Evolutionary conservation across 2,113 vertebrate species (phyloP), one percentile per base, ranked within the genome.

Genomic region (Uria lomvia): DNA sequence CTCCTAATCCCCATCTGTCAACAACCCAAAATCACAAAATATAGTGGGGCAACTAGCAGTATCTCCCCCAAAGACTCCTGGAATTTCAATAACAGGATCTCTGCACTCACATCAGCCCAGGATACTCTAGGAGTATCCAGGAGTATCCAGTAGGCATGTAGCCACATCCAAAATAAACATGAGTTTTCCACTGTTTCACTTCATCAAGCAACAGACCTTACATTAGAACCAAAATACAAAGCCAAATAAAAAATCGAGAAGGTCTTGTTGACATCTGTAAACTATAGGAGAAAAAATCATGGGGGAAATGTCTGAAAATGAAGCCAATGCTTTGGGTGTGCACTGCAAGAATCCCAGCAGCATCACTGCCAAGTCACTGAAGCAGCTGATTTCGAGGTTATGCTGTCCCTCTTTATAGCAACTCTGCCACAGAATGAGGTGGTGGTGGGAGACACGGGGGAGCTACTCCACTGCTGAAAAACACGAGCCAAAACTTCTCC

Each of bases 201-300:
- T 80, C 43, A 70, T 68, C 15, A 62, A 80, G 24, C 12, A 82
- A 58, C 12, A 79, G 34, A 68, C 11, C 11, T 80, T n/a, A 43
- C 12, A 56, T n/a, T 34, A 63, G 34, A 83, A 50, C 29, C 86
- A 92, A 77, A 66, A 15, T 11, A n/a, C 22, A 84, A 63, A 68
- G 7, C 1, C 24, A 68, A 75, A 50, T 18, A 17, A 42, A 79
- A 50, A 17, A 3, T 1, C 0, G 1, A 68, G 6, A 32, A 11
- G 14, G 26, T 70, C 68, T 49, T 76, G 36, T 6, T 42, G 38
- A 42, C 6, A 1, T 36, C 58, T 76, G n/a, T 47, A 80, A 95
- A 55, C 14, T 30, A 26, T 0, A 78, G 23, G 4, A 88, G 29
- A 36, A 55, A 82, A 89, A 94, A 27, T 5, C 30, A 68, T 1